Conservation (phyloP, 1,140 invertebrate genomes). For the Polypedilum pembai region DNA sequence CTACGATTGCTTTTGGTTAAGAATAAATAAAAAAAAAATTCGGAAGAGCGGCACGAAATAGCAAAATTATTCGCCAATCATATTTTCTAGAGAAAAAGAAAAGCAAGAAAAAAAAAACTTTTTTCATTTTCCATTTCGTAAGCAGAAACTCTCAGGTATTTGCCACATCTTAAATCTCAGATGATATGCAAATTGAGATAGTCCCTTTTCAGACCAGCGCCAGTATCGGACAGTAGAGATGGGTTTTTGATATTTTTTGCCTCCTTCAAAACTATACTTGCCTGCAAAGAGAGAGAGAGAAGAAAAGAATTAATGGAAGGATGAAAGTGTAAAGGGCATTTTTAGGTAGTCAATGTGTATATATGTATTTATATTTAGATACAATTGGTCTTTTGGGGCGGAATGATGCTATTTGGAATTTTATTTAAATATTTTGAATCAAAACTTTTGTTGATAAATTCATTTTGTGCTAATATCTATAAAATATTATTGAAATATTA, state of each 20-base stretch:
- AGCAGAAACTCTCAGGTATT: not conserved
- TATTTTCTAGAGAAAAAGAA: not conserved
- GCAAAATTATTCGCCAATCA: not conserved
- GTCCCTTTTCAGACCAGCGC: not conserved
- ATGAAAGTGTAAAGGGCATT: not conserved
- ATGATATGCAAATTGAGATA: not conserved
- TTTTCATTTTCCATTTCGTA: not conserved
- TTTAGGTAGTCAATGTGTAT: not conserved
- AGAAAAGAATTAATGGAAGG: not conserved
- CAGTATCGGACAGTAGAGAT: too few species aligned
- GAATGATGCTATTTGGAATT: too few species aligned
- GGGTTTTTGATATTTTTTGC: too few species aligned
- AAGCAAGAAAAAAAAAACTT: not conserved
- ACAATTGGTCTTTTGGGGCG: not conserved
- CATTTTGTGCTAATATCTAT: too few species aligned
- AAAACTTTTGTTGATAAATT: too few species aligned
- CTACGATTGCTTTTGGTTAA: not conserved
- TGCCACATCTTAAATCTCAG: slow-evolving; percentile 16
- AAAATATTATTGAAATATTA: too few species aligned
- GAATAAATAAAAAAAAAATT: not conserved
- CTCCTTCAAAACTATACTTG: too few species aligned
- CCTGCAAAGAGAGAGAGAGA: not conserved
- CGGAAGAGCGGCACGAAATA: not conserved
- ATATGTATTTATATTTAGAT: not conserved
- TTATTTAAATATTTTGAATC: too few species aligned